Evolutionary conservation across 2,888 invertebrate genomes (phyloP).

Genomic region (Heteromurus nitidus): DNA sequence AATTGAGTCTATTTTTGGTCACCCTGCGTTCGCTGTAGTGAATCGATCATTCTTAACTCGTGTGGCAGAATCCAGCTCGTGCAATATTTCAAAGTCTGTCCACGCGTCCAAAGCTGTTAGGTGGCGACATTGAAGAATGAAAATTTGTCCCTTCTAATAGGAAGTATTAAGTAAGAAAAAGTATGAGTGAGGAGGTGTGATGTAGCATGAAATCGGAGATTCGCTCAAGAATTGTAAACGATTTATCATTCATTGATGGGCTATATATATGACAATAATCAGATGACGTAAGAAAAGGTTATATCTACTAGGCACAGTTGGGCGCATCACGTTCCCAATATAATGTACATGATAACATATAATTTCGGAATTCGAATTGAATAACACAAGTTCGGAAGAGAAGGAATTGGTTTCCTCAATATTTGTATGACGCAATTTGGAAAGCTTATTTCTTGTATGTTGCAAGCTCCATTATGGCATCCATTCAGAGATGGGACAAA

Average conservation of each 20-base stretch:
- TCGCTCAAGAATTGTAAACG: slow-evolving; percentile 23
- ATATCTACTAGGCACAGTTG: too few species aligned
- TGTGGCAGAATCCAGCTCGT: slow-evolving; percentile 85
- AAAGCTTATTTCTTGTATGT: too few species aligned
- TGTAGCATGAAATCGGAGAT: slow-evolving; percentile 49
- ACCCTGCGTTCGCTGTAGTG: slow-evolving; percentile 86
- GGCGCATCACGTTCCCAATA: too few species aligned
- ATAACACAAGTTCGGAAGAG: too few species aligned
- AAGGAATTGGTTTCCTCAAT: too few species aligned
- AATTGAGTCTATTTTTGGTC: slow-evolving; percentile 75
- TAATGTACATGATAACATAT: too few species aligned
- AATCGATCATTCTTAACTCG: slow-evolving; percentile 81
- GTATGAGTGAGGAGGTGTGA: slow-evolving; percentile 34
- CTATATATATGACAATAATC: too few species aligned
- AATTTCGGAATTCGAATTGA: too few species aligned
- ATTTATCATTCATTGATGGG: slow-evolving; percentile 38
- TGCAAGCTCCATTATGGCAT: too few species aligned
- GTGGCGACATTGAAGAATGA: slow-evolving; percentile 85
- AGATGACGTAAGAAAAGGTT: too few species aligned
- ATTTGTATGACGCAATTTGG: too few species aligned
- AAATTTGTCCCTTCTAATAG: slow-evolving; percentile 76
- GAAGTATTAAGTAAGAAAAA: slow-evolving; percentile 47
- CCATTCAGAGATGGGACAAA: too few species aligned
- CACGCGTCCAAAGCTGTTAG: slow-evolving; percentile 85
- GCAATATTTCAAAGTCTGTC: slow-evolving; percentile 86